These are phyloP conservation scores for Nomada hirtipes DNA, from an alignment of 2,888 invertebrate genomes.

Conservation along the genomic window DNA sequence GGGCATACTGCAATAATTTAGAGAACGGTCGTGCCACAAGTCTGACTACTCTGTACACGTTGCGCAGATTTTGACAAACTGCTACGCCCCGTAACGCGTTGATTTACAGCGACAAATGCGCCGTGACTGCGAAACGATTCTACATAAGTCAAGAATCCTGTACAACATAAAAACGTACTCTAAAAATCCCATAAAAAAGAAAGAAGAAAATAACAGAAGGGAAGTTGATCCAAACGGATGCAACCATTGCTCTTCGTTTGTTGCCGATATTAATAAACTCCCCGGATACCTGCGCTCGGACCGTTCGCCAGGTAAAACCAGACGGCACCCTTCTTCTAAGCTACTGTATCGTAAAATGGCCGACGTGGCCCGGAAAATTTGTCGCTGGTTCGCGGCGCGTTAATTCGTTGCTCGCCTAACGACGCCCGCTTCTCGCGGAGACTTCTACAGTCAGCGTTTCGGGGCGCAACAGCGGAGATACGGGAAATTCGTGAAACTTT, in stretches of 20 bases:
- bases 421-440: conserved; percentile 27
- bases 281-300: not conserved
- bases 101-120: conserved; percentile 2
- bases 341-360: conserved; percentile 17
- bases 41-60: not conserved
- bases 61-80: not conserved
- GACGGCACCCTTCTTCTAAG: not conserved
- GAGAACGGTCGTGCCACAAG: not conserved
- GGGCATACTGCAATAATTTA: too few relatives aligned
- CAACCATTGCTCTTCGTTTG: not conserved
- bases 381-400: conserved; percentile 27
- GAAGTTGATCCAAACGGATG: too few relatives aligned
- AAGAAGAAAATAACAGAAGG: not conserved
- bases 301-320: not conserved
- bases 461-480: not conserved
- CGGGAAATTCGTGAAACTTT: conserved; percentile 15
- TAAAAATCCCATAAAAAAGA: not conserved
- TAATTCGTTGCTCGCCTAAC: conserved; percentile 52
- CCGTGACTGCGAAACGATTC: not conserved
- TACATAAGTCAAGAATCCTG: not conserved
- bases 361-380: conserved; percentile 23
- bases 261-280: not conserved
- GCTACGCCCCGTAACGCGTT: not conserved
- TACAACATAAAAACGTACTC: too few relatives aligned
- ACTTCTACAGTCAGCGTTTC: conserved; percentile 36